Conservation (phyloP, 2,797 vertebrate genomes). For the Chromobotia macracanthus region DNA sequence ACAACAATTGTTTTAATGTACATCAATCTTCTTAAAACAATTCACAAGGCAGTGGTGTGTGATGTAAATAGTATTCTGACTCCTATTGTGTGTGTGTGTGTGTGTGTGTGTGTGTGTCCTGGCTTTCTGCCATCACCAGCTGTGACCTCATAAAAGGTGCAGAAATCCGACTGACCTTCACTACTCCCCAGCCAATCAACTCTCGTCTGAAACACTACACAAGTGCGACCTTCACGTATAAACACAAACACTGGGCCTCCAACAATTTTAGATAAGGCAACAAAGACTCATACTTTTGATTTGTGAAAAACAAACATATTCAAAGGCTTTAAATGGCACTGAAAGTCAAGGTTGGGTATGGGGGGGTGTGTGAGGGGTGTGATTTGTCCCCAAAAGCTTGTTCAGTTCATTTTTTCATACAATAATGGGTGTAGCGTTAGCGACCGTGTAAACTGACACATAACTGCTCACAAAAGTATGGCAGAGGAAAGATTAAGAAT, state of each 20-base stretch:
- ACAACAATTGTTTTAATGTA: neutral
- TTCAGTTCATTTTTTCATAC: slow-evolving; percentile 18
- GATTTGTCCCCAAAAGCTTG: neutral
- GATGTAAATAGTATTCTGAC: slow-evolving; percentile 37
- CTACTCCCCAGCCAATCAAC: slow-evolving; percentile 41
- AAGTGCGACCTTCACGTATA: slow-evolving; percentile 43
- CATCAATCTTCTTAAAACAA: neutral
- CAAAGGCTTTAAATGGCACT: slow-evolving; percentile 24
- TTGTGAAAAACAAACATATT: neutral
- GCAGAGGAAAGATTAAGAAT: slow-evolving; percentile 46
- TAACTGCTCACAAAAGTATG: slow-evolving; percentile 43
- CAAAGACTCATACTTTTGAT: slow-evolving; percentile 17
- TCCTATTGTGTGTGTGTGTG: slow-evolving; percentile 29
- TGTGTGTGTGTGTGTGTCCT: slow-evolving; percentile 39
- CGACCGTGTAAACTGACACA: slow-evolving; percentile 24
- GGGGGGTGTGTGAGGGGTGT: neutral
- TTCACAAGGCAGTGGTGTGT: slow-evolving; percentile 13
- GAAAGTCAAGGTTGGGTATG: neutral
- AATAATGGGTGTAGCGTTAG: slow-evolving; percentile 32
- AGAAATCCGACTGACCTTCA: slow-evolving; percentile 52
- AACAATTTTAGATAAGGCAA: slow-evolving; percentile 24
- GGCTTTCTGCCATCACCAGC: slow-evolving; percentile 42
- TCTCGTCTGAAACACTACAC: slow-evolving; percentile 43
- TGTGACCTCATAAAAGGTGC: slow-evolving; percentile 48
- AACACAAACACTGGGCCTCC: slow-evolving; percentile 33